These are phyloP conservation scores for Ageneiosus marmoratus DNA, from an alignment of 2,113 vertebrate species.

Conservation along the genomic window DNA sequence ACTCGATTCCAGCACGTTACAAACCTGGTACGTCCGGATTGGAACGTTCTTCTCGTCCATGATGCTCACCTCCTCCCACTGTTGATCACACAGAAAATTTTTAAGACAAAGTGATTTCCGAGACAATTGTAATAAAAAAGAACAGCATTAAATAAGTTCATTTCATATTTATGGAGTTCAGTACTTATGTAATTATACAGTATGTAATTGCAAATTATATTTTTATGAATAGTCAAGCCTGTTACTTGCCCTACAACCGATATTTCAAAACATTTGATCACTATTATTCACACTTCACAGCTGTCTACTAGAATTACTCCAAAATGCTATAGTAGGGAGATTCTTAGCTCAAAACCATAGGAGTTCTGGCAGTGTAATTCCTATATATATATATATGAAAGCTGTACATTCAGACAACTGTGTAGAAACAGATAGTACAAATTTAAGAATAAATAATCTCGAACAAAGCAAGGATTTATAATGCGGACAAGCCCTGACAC, in stretches of 20 bases:
- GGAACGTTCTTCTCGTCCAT: constrained; percentile 99
- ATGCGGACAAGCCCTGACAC: neutral
- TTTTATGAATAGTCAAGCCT: neutral
- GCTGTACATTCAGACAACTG: neutral
- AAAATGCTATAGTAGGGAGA: neutral
- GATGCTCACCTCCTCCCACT: constrained; percentile 99
- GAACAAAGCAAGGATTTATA: neutral
- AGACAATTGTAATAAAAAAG: neutral
- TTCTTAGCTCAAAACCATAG: neutral
- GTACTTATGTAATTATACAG: neutral
- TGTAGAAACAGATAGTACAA: neutral
- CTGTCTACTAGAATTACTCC: neutral
- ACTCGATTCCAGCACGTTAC: constrained; percentile 96
- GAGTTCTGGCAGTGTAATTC: neutral
- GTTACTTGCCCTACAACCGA: neutral
- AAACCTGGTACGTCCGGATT: constrained; percentile 97
- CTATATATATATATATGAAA: neutral
- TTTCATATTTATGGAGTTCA: neutral
- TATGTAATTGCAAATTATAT: neutral
- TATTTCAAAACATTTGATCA: neutral
- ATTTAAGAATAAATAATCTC: neutral
- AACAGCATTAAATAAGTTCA: neutral
- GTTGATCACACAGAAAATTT: constrained; percentile 22
- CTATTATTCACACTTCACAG: neutral
- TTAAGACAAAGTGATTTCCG: neutral